A percentile compares a stretch with the other conserved stretches of the same genome.
Conservation (phyloP, 2,888 invertebrate species). For the Linyphia triangularis region DNA sequence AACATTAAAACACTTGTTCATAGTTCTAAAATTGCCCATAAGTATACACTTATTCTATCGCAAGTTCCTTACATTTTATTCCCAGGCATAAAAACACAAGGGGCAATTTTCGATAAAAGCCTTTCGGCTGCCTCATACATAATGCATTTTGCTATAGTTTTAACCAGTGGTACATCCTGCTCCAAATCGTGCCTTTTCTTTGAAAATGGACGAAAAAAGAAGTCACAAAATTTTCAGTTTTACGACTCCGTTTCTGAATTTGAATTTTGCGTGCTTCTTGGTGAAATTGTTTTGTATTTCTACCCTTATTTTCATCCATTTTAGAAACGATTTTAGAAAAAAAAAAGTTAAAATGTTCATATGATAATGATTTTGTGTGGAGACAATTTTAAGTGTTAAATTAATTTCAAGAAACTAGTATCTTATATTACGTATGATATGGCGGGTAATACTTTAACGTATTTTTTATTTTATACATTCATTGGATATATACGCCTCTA, state of each 20-base stretch:
- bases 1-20: conserved; percentile 41
- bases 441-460: too few species aligned
- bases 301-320: background rate
- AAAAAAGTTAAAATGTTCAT: background rate
- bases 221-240: conserved; percentile 47
- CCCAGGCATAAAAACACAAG: conserved; percentile 26
- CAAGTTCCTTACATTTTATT: conserved; percentile 38
- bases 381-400: background rate
- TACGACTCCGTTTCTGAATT: conserved; percentile 51
- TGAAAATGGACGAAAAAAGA: conserved; percentile 18
- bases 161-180: conserved; percentile 33
- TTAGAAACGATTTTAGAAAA: background rate
- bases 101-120: conserved; percentile 51
- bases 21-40: conserved; percentile 18
- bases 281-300: conserved; percentile 15
- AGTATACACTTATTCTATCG: conserved; percentile 31
- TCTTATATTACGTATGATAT: too few species aligned
- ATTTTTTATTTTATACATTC: too few species aligned
- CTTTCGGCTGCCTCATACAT: conserved; percentile 46
- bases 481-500: too few species aligned
- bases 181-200: conserved; percentile 20
- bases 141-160: conserved; percentile 41
- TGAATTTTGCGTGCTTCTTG: conserved; percentile 53
- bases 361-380: background rate
- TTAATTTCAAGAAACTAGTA: too few species aligned